Conservation (phyloP, 2,888 invertebrate genomes). For the Podotricha telesiphe region DNA sequence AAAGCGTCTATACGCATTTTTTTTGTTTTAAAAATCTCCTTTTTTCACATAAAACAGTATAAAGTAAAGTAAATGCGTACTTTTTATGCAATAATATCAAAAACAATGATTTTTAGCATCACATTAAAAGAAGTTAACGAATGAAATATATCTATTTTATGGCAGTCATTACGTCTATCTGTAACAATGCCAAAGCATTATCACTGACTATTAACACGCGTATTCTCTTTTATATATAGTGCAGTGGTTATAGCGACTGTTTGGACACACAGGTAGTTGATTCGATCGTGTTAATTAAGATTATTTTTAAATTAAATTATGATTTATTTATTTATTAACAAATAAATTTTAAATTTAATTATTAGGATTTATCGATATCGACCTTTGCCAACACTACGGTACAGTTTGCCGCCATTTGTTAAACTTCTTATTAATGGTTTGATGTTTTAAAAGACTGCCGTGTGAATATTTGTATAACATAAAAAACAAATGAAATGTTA, state of each 20-base stretch:
- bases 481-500: background rate
- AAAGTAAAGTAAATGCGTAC: too few relatives aligned
- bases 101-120: slow-evolving; percentile 16
- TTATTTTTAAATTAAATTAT: too few relatives aligned
- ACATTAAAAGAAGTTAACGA: slow-evolving; percentile 27
- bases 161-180: slow-evolving; percentile 17
- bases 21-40: too few relatives aligned
- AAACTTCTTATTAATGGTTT: slow-evolving; percentile 45
- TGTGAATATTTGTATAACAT: slow-evolving; percentile 7
- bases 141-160: slow-evolving; percentile 32
- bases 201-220: slow-evolving; percentile 7
- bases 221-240: background rate
- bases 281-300: too few relatives aligned
- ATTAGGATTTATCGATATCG: slow-evolving; percentile 38
- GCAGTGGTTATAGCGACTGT: too few relatives aligned
- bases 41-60: too few relatives aligned
- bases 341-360: background rate
- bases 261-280: too few relatives aligned
- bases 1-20: too few relatives aligned
- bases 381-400: slow-evolving; percentile 36
- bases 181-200: slow-evolving; percentile 8
- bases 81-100: too few relatives aligned
- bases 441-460: slow-evolving; percentile 17
- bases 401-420: slow-evolving; percentile 47
- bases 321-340: too few relatives aligned